phyloP scores from a whole-genome alignment of 1,140 invertebrate species.

The Saxidomus purpurata region DNA sequence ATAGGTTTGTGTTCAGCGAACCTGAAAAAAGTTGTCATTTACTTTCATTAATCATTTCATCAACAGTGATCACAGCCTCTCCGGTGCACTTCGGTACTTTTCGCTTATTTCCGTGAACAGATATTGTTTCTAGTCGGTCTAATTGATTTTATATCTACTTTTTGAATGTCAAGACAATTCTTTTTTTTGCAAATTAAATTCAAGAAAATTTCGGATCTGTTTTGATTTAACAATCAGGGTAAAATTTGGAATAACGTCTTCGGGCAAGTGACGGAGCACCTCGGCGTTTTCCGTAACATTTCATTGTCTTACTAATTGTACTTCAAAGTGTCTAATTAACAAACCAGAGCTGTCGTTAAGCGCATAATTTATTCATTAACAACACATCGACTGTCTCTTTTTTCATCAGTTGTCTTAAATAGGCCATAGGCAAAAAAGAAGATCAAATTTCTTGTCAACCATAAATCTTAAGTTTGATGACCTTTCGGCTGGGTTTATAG shows the following conservation, averaged over 20 bases:
- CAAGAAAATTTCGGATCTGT: no score
- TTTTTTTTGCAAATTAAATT: no score
- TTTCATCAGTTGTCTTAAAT: not conserved
- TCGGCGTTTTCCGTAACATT: not conserved
- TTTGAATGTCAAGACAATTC: no score
- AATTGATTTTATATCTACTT: no score
- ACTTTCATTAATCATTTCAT: conserved; percentile 10
- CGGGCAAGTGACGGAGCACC: not conserved
- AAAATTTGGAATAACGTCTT: no score
- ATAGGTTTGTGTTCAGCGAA: conserved; percentile 3
- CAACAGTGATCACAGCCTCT: not conserved
- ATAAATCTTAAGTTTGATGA: no score
- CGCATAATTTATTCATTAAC: conserved; percentile 45
- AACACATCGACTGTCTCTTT: conserved; percentile 3
- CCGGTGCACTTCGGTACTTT: not conserved
- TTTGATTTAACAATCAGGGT: no score
- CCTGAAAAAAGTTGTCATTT: conserved; percentile 13
- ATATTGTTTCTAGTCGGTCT: no score
- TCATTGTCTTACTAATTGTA: conserved; percentile 37
- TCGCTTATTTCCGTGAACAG: not conserved
- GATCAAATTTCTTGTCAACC: not conserved
- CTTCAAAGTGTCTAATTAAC: conserved; percentile 36
- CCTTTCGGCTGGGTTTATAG: no score
- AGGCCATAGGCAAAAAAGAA: not conserved
- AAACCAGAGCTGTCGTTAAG: conserved; percentile 22